Percentiles rank a stretch among this genome's conserved stretches.
These are phyloP conservation scores for Lepidurus packardi DNA, from an alignment of 1,140 invertebrate species.

Conservation along the genomic window DNA sequence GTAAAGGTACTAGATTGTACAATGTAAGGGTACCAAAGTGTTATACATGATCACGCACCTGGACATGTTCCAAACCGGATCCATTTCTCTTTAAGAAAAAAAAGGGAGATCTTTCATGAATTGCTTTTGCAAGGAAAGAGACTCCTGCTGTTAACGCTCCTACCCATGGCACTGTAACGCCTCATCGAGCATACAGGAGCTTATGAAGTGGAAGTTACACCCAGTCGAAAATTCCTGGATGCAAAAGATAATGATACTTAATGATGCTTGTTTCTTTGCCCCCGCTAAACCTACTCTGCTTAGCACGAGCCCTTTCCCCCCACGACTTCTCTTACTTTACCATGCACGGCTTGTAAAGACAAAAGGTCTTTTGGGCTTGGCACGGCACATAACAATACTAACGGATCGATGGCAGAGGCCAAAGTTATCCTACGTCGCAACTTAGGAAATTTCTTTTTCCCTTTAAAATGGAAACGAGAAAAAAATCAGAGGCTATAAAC, in stretches of 20 bases:
- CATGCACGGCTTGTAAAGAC: constrained; percentile 9
- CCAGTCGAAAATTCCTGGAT: neutral
- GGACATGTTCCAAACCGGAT: no score
- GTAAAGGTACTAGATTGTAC: no score
- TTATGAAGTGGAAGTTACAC: neutral
- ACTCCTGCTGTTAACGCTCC: no score
- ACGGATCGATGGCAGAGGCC: constrained; percentile 1
- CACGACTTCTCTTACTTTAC: neutral
- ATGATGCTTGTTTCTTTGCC: neutral
- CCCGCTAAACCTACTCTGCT: neutral
- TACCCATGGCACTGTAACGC: neutral
- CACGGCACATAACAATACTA: neutral
- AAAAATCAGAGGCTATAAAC: neutral
- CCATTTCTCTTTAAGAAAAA: no score
- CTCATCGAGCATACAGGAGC: neutral
- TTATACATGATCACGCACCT: no score
- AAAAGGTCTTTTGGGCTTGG: neutral
- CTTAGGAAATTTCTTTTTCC: neutral
- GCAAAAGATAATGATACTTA: neutral
- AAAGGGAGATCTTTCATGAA: no score
- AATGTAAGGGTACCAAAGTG: no score
- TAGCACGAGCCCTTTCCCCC: neutral
- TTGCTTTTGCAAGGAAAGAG: no score
- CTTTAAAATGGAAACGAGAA: neutral
- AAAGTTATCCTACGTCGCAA: neutral